Evolutionary conservation across 53 echinoderm and acorn worm genomes (phyloP).

Genomic region (Holothuria leucospilota): DNA sequence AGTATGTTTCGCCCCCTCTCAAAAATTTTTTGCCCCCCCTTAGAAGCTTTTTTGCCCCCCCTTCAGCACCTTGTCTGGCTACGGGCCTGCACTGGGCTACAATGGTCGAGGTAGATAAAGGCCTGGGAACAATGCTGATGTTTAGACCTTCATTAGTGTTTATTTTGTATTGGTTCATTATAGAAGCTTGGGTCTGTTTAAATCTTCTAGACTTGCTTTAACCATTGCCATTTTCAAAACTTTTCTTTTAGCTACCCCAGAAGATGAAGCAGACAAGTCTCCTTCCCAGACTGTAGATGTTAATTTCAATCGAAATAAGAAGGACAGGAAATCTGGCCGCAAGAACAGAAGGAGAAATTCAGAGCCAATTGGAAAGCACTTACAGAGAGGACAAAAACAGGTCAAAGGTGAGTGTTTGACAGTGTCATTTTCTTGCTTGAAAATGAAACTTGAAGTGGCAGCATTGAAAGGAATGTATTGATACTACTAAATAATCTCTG

Average conservation of each 20-base stretch:
- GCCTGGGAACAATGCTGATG: too few species aligned
- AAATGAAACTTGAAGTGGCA: too few species aligned
- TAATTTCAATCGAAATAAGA: constrained; percentile 65
- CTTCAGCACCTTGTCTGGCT: too few species aligned
- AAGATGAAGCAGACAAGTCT: constrained; percentile 58
- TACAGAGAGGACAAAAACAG: constrained; percentile 89
- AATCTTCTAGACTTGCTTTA: background rate
- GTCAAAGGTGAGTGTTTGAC: constrained; percentile 81
- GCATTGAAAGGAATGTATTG: too few species aligned
- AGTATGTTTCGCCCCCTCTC: too few species aligned
- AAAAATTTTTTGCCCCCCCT: too few species aligned
- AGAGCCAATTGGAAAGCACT: constrained; percentile 84
- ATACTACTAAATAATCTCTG: background rate
- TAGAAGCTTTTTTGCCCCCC: too few species aligned
- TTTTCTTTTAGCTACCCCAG: constrained; percentile 55
- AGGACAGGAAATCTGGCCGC: constrained; percentile 79
- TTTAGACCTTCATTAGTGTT: too few species aligned
- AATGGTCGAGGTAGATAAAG: too few species aligned
- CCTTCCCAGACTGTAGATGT: constrained; percentile 29
- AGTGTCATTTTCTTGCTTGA: background rate
- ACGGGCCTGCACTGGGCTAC: too few species aligned
- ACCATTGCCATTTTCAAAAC: too few species aligned
- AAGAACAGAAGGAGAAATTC: constrained; percentile 89
- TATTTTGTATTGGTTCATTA: too few species aligned
- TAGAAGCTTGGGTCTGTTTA: background rate